Percentiles rank a stretch among this genome's conserved stretches.
These are phyloP conservation scores for Deroptyus accipitrinus DNA, from an alignment of 2,113 vertebrate species.

Conservation along the genomic window DNA sequence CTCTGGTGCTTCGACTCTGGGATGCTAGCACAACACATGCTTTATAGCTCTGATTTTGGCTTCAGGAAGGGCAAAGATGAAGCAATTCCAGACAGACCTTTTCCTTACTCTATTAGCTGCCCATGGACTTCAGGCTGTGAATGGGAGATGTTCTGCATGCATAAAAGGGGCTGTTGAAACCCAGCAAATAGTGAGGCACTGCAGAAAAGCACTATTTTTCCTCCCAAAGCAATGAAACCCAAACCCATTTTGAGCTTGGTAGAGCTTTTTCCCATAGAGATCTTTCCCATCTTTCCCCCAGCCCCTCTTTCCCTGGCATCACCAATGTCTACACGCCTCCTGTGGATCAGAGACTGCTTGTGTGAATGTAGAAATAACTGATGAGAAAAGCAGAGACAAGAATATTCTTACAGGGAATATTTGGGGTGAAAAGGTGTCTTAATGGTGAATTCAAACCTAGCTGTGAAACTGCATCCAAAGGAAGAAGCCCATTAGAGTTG, in stretches of 20 bases:
- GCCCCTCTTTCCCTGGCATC: not conserved
- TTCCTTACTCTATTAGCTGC: not conserved
- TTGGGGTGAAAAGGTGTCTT: not conserved
- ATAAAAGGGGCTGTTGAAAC: not conserved
- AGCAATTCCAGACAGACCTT: not conserved
- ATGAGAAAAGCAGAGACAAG: not conserved
- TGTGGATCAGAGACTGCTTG: not conserved
- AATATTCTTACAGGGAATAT: not conserved
- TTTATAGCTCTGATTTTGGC: not conserved
- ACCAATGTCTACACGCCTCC: not conserved
- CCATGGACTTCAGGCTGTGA: not conserved
- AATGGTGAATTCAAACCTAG: not conserved
- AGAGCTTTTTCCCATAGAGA: not conserved
- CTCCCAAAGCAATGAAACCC: not conserved
- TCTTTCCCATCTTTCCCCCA: not conserved
- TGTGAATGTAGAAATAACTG: not conserved
- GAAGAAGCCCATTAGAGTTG: not conserved
- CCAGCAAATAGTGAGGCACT: not conserved
- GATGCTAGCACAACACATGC: fast-evolving
- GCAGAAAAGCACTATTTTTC: not conserved
- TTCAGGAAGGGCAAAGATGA: not conserved
- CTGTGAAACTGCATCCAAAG: not conserved
- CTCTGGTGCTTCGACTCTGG: not conserved
- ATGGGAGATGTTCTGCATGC: not conserved
- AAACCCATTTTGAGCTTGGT: not conserved